Base-by-base conservation (phyloP, 2,888 invertebrate species). In the Onchidella celtica region DNA sequence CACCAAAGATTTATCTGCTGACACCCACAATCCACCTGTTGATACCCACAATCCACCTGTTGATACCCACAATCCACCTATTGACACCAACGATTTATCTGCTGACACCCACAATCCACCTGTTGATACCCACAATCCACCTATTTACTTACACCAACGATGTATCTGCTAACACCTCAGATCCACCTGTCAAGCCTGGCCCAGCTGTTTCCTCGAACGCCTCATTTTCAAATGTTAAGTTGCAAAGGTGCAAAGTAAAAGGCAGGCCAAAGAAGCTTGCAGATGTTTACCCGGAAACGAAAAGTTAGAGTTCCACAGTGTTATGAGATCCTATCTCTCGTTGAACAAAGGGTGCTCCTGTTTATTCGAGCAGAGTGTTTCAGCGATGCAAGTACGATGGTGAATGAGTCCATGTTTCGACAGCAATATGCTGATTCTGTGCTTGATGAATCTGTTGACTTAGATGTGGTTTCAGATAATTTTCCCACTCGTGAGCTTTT, bases 241-340 rank as follows among this genome's bases (percentile, higher is more conserved):
- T 70, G 70, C 24, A 14, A 27, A 70, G 70, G 27, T 70, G 70
- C 27, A 36, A 70, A 40, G 70, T 70, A 3, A 70, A 70, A 27
- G 70, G 70, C 40, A 70, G 40, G 32, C 40, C 70, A 24, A 70
- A 40, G 40, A 70, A 40, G 40, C n/a, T n/a, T n/a, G n/a, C 38
- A 70, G 70, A 3, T 70, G 38, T 70, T 70, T 70, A 70, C 66
- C 17, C 17, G 66, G 32, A 66, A 66, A 21, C 66, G 66, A 3
- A 66, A 66, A 21, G 17, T 27, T 32, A 66, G 32, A 3, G 34
- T 66, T 3, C 66, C 66, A 11, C 66, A 32, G 66, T 32, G 9
- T 27, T 66, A 32, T 66, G 29, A 3, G 9, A 66, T 27, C 3
- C 21, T 66, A 17, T 66, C 66, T 29, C 34, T 27, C 9, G 21